Evolutionary conservation across 2,113 vertebrate genomes (phyloP), one percentile per base, ranked within the genome.

Genomic region (Progne subis): DNA sequence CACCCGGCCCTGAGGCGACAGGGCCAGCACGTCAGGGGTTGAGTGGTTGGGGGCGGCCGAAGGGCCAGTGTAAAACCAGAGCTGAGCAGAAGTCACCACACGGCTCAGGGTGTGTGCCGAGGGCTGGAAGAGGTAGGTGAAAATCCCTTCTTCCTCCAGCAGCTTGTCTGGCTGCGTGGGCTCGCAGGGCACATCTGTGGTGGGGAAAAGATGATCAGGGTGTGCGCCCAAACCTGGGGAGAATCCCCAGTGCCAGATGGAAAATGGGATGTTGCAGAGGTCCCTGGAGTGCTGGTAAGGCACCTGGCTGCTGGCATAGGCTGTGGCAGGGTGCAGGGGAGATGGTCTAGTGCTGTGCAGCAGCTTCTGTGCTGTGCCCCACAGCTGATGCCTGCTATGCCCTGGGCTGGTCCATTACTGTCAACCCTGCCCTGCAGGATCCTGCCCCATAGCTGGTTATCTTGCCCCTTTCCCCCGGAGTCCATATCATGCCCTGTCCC

Each of bases 41-140:
- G 97, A 97, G 82, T 90, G 94, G 59, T 98, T 98, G 37, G 61
- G 69, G 26, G 90, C 79, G 0, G 59, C 95, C 0, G 49, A 91
- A 11, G 80, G 70, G 31, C 61, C 98, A 0, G 97, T 98, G 75
- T 98, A 98, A 97, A 99, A 99, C 99, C 99, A 99, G 94, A 99
- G 98, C 92, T 98, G 97, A 57, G 98, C 98, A 0, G 98, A 99
- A 5, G 98, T 98, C 96, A 99, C 97, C 9, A 67, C 31, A 4
- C 96, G 97, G 61, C 96, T 97, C 53, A 96, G 97, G 20, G 57
- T 96, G 92, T 98, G 97, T 2, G 95, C 53, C 0, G 99, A 99
- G 2, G 98, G 98, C 92, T 98, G 98, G 97, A 99, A 99, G 76
- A 98, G 87, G 37, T 98, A 99, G 1, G 98, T 98, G 96, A 98